Percentiles rank a stretch among this genome's conserved stretches.
These are phyloP conservation scores for Smutsia gigantea DNA, from an alignment of 2,797 vertebrate genomes.

Conservation along the genomic window DNA sequence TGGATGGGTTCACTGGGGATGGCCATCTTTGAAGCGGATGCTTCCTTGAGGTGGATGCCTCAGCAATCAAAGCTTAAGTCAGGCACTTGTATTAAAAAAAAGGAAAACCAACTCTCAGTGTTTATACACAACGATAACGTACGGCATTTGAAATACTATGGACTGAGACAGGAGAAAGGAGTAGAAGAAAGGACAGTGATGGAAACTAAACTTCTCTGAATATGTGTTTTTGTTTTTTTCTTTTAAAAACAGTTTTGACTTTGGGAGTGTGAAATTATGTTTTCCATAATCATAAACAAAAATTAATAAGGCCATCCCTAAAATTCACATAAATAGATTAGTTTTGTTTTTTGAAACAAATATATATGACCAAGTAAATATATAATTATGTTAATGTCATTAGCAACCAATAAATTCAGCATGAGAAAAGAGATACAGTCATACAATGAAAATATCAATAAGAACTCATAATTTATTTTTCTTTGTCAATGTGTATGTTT, in stretches of 20 bases:
- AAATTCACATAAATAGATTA: background rate
- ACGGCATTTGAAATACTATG: background rate
- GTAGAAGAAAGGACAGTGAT: background rate
- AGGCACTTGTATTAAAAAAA: background rate
- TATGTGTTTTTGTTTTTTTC: background rate
- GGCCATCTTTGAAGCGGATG: background rate
- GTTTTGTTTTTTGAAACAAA: conserved; percentile 2
- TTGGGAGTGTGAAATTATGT: background rate
- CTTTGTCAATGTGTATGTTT: background rate
- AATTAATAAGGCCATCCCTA: background rate
- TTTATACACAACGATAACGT: background rate
- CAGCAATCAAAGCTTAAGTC: background rate
- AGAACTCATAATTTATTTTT: background rate
- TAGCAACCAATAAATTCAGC: background rate
- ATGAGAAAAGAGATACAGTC: background rate
- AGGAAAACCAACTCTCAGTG: background rate
- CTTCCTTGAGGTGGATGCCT: background rate
- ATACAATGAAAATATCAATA: background rate
- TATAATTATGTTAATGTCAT: background rate
- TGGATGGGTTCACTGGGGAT: background rate
- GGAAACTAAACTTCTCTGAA: background rate
- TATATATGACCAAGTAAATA: background rate
- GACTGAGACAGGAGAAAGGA: background rate
- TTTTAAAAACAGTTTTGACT: background rate
- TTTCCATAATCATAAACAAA: background rate